These are phyloP conservation scores for Papilio aristodemus DNA, from an alignment of 1,140 invertebrate species.

Conservation along the genomic window DNA sequence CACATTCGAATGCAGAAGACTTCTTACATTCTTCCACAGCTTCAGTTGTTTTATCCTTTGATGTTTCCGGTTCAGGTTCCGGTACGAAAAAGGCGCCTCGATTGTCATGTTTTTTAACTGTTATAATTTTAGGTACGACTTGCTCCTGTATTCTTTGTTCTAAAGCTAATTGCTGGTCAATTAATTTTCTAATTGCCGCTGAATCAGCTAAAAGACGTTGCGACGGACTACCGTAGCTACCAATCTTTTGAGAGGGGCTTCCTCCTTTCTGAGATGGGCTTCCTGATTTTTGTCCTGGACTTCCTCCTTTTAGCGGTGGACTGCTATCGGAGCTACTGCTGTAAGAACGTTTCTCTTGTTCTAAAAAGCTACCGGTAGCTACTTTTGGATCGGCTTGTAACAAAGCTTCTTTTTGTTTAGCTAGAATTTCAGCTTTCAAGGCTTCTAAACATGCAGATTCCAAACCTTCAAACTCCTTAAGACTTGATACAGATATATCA, in stretches of 20 bases:
- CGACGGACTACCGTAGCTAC: slow-evolving; percentile 80
- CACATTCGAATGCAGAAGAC: slow-evolving; percentile 77
- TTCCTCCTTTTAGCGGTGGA: slow-evolving; percentile 77
- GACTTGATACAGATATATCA: slow-evolving; percentile 93
- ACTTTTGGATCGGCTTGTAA: slow-evolving; percentile 83
- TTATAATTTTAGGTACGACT: slow-evolving; percentile 70
- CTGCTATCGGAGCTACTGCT: slow-evolving; percentile 78
- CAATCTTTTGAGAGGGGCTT: slow-evolving; percentile 76
- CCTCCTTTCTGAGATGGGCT: slow-evolving; percentile 77
- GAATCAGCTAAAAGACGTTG: slow-evolving; percentile 75
- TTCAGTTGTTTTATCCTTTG: slow-evolving; percentile 50
- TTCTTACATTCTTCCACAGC: slow-evolving; percentile 71
- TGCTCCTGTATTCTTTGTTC: slow-evolving; percentile 71
- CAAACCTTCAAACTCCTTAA: slow-evolving; percentile 96
- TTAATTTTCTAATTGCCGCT: slow-evolving; percentile 72
- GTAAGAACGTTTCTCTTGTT: slow-evolving; percentile 78
- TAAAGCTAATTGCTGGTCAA: slow-evolving; percentile 77
- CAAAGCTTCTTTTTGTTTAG: slow-evolving; percentile 92
- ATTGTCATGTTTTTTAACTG: slow-evolving; percentile 76
- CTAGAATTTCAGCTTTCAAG: slow-evolving; percentile 89
- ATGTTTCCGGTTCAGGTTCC: slow-evolving; percentile 59
- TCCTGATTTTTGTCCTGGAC: slow-evolving; percentile 70
- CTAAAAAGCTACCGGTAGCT: slow-evolving; percentile 80
- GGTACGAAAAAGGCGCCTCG: slow-evolving; percentile 77
- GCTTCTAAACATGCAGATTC: slow-evolving; percentile 93